Percentiles rank a stretch among this genome's conserved stretches.
Evolutionary conservation across 2,113 vertebrate genomes (phyloP).

Genomic region (Regulus satrapa): DNA sequence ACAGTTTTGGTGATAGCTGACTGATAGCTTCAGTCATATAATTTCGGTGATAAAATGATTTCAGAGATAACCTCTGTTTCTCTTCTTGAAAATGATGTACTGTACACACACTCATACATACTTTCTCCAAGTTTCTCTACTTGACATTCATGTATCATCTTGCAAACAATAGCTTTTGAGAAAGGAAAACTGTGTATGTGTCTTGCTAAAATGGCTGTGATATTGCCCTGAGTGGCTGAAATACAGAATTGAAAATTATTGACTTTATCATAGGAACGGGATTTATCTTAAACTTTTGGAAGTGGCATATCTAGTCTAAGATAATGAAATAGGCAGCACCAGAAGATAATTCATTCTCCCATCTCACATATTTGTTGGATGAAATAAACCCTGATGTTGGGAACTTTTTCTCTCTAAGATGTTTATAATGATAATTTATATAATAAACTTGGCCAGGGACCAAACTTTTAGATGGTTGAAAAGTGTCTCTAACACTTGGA

Average conservation of each 20-base stretch:
- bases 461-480: background rate
- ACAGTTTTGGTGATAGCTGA: background rate
- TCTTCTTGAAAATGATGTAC: background rate
- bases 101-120: too few species aligned
- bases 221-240: background rate
- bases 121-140: background rate
- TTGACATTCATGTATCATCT: background rate
- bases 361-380: background rate
- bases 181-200: background rate
- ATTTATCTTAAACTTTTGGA: background rate
- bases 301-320: background rate
- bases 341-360: background rate
- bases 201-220: background rate
- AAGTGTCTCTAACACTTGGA: background rate
- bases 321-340: background rate
- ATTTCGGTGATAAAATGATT: background rate
- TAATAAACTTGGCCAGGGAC: background rate
- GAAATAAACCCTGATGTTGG: background rate
- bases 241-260: background rate
- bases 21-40: background rate
- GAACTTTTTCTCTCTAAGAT: background rate
- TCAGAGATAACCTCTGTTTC: background rate
- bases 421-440: background rate
- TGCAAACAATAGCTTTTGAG: background rate
- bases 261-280: background rate